A percentile compares a stretch with the other conserved stretches of the same genome.
phyloP scores from a whole-genome alignment of 2,888 invertebrate genomes.

The Dioctria rufipes region DNA sequence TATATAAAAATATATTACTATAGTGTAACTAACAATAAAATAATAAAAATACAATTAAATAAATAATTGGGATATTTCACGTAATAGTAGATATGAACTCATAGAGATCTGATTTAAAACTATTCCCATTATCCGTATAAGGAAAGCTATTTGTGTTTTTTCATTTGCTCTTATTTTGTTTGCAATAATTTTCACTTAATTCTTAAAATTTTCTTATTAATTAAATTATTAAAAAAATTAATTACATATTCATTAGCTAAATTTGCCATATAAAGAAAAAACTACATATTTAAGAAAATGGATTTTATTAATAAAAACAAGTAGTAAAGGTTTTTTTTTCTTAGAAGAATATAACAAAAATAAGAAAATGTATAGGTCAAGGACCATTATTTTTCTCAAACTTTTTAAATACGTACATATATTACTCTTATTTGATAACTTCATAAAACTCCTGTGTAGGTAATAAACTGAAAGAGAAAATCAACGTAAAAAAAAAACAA shows the following conservation, averaged over 20 bases:
- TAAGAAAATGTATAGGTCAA: constrained; percentile 13
- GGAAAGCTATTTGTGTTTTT: not conserved
- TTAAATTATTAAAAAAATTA: constrained; percentile 16
- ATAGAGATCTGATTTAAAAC: not conserved
- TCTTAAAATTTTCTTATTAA: not conserved
- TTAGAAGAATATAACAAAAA: not conserved
- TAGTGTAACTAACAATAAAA: constrained; percentile 2
- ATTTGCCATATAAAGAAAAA: constrained; percentile 27
- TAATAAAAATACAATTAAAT: not conserved
- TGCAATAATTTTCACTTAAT: not conserved
- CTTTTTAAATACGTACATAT: not conserved
- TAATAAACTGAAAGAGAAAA: not conserved
- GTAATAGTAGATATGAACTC: not conserved
- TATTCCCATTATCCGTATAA: not conserved
- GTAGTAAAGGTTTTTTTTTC: constrained; percentile 26
- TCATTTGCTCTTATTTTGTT: not conserved
- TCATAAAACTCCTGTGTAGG: no score
- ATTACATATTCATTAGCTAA: constrained; percentile 31
- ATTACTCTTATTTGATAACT: not conserved
- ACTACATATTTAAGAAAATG: not conserved
- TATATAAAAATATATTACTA: constrained; percentile 14
- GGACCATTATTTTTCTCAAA: constrained; percentile 4
- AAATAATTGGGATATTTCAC: not conserved
- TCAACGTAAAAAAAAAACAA: constrained; percentile 24
- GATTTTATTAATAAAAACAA: constrained; percentile 20